Conservation (phyloP, 2,113 vertebrate species). For the Tetrao urogallus region DNA sequence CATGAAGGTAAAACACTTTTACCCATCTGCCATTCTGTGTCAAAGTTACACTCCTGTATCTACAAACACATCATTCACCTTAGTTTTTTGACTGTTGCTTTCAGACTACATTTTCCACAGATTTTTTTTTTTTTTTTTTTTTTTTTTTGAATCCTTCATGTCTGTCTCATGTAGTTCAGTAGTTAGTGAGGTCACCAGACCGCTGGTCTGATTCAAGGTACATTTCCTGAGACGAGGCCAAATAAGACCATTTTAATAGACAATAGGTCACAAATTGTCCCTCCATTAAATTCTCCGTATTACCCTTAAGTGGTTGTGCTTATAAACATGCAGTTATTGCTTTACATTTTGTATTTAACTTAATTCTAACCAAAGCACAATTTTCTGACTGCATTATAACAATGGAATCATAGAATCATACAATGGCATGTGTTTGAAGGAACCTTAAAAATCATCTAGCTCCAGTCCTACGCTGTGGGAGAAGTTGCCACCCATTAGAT, state of each 20-base stretch:
- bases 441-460: no score
- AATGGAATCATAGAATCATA: not conserved
- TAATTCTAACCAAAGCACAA: not conserved
- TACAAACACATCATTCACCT: conserved; percentile 40
- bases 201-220: not conserved
- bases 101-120: not conserved
- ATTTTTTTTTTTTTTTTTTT: not conserved
- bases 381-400: not conserved
- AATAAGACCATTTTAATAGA: not conserved
- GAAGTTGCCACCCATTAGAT: no score
- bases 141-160: conserved; percentile 12
- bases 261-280: not conserved
- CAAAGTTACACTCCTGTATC: not conserved
- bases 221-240: conserved; percentile 7
- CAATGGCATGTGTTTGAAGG: no score
- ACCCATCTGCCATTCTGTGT: not conserved
- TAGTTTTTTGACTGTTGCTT: not conserved
- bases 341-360: not conserved
- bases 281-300: not conserved
- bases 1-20: conserved; percentile 27
- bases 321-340: not conserved
- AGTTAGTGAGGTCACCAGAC: not conserved
- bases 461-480: no score
- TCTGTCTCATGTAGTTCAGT: not conserved
- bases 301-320: not conserved